Evolutionary conservation across 2,113 vertebrate genomes (phyloP).

Genomic region (Petrocephalus zakoni): DNA sequence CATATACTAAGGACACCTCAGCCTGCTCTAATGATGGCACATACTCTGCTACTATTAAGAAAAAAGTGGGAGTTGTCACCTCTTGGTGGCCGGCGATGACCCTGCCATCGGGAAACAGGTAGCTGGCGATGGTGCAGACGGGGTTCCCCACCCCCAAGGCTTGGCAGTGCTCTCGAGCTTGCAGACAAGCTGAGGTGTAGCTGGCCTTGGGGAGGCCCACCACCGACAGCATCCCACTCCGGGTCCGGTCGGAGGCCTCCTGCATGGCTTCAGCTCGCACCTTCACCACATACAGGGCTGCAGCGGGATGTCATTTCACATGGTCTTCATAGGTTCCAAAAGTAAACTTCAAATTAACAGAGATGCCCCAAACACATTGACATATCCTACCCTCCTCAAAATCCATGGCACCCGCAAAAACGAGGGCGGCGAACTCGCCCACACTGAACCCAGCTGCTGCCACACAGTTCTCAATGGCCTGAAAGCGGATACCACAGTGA

Average conservation of each 20-base stretch:
- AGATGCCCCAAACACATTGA: background rate
- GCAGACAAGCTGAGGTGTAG: constrained; percentile 71
- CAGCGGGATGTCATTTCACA: background rate
- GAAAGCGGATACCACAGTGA: background rate
- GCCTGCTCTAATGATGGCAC: background rate
- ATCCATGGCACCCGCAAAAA: constrained; percentile 83
- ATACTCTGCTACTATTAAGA: background rate
- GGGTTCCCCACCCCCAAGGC: constrained; percentile 70
- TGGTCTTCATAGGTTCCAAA: background rate
- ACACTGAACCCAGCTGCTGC: constrained; percentile 90
- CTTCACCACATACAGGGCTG: constrained; percentile 83
- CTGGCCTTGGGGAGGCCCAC: constrained; percentile 64
- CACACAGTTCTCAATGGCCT: constrained; percentile 84
- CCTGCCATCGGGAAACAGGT: constrained; percentile 84
- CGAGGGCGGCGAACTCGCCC: constrained; percentile 88
- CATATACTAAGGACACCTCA: too few relatives aligned
- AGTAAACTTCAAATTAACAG: background rate
- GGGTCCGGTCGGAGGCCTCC: constrained; percentile 68
- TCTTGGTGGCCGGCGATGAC: constrained; percentile 86
- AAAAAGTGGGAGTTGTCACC: constrained; percentile 49
- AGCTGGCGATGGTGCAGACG: constrained; percentile 81
- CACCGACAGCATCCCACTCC: constrained; percentile 87
- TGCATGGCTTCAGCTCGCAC: constrained; percentile 92
- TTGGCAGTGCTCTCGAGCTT: constrained; percentile 77
- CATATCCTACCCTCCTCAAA: constrained; percentile 76